A percentile compares a stretch with the other conserved stretches of the same genome.
phyloP scores from a whole-genome alignment of 64 coral and sea anemone genomes.

The Pocillopora verrucosa region DNA sequence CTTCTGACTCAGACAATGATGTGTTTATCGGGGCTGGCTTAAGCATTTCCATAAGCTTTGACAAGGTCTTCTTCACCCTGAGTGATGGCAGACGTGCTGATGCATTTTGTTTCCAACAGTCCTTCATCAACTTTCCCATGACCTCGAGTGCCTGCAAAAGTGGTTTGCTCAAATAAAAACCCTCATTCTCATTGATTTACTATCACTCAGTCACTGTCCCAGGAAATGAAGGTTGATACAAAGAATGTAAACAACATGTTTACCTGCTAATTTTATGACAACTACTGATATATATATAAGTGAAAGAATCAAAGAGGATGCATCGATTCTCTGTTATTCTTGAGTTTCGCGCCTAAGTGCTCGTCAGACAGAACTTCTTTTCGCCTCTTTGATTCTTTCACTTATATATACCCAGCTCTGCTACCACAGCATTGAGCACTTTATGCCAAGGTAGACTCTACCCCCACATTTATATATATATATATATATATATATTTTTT shows the following conservation, averaged over 20 bases:
- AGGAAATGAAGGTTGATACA: not conserved
- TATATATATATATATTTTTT: no score
- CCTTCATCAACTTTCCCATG: slow-evolving; percentile 83
- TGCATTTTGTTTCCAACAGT: slow-evolving; percentile 92
- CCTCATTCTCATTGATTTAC: not conserved
- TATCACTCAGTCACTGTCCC: not conserved
- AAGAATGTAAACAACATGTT: not conserved
- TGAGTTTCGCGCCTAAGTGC: no score
- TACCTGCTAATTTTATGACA: not conserved
- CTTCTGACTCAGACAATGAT: slow-evolving; percentile 24
- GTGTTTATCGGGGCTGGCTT: slow-evolving; percentile 48
- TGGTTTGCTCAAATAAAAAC: not conserved
- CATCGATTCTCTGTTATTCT: no score
- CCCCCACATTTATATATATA: no score
- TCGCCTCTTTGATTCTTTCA: no score
- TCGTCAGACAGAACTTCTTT: no score
- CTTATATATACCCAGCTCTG: no score
- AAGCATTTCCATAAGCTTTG: slow-evolving; percentile 76
- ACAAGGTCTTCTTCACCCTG: slow-evolving; percentile 90
- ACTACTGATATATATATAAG: not conserved
- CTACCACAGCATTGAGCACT: no score
- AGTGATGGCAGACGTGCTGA: slow-evolving; percentile 88
- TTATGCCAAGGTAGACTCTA: no score
- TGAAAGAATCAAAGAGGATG: no score
- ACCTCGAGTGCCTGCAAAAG: slow-evolving; percentile 61